Evolutionary conservation across 2,797 vertebrate species (phyloP).

Genomic region (Tolypeutes matacus): DNA sequence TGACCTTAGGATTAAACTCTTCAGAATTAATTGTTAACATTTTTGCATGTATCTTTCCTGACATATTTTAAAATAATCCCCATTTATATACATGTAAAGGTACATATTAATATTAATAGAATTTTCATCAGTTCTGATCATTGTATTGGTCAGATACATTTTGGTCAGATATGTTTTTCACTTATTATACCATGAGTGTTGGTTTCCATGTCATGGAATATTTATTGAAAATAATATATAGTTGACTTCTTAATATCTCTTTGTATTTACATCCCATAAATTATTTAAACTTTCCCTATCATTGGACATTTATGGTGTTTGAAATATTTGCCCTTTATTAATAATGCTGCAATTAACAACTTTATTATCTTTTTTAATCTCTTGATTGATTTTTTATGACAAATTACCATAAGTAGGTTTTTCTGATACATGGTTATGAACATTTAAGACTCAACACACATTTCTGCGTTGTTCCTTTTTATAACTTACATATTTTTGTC

Average conservation of each 20-base stretch:
- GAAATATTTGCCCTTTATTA: conserved; percentile 58
- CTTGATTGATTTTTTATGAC: conserved; percentile 32
- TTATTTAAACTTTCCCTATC: neutral
- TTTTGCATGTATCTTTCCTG: neutral
- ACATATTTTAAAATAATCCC: conserved; percentile 12
- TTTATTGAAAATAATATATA: conserved; percentile 46
- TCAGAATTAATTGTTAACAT: conserved; percentile 3
- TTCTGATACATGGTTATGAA: conserved; percentile 22
- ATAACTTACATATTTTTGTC: conserved; percentile 33
- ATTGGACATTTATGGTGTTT: neutral
- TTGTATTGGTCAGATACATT: too few species aligned
- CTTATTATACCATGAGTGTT: neutral
- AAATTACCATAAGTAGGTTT: conserved; percentile 48
- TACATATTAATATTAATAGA: neutral
- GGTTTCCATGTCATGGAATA: conserved; percentile 34
- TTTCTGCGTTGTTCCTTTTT: conserved; percentile 37
- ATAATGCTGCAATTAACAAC: conserved; percentile 48
- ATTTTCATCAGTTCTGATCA: neutral
- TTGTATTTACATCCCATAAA: conserved; percentile 33
- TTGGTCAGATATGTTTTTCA: neutral
- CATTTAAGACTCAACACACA: neutral
- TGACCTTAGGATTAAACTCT: neutral
- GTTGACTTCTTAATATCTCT: conserved; percentile 20
- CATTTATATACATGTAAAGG: neutral
- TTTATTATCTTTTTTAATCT: conserved; percentile 21